Evolutionary conservation across 2,888 invertebrate genomes (phyloP), one percentile per base, ranked within the genome.

Genomic region (Epistrophella euchroma): DNA sequence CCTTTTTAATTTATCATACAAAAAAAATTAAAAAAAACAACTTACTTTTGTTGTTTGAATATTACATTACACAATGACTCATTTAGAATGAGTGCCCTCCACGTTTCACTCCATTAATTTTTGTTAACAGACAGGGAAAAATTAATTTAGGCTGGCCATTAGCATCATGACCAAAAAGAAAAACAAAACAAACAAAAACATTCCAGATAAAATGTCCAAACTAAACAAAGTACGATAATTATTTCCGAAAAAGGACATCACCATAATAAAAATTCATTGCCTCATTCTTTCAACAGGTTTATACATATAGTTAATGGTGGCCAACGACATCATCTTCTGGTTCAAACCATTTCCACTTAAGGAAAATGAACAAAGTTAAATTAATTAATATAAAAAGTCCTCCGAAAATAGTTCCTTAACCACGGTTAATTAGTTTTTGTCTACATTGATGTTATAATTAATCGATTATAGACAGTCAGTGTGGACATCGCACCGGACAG

Each of bases 341-440:
- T 11, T 40, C 17, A 13, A 52, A 28, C n/a, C 28, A 52, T 25
- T 37, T 17, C 6, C 52, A n/a, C 35, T 19, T 25, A 56, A 40
- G 17, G 25, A 25, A 40, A 76, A 64, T 37, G 35, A 50, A 37
- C 43, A 35, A 70, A 66, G 50, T 56, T 58, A 72, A 77, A 50
- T 40, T 50, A 82, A 82, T 82, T 72, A 77, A 72, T 43, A 37
- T 58, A n/a, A 40, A 35, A 58, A 76, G 71, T 58, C 28, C 68
- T 43, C 15, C 52, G 52, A 45, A 62, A 70, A 37, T 45, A 28
- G 55, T 47, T 70, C 19, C 47, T 64, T 35, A 64, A 43, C 19
- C 64, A 52, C 25, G 35, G 35, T n/a, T n/a, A 82, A 76, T 45
- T 66, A 50, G 50, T 58, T 58, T 77, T 32, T 11, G 50, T 56